These are phyloP conservation scores for Stomatorhinus ivindoensis DNA, from an alignment of 2,113 vertebrate genomes.

Conservation along the genomic window DNA sequence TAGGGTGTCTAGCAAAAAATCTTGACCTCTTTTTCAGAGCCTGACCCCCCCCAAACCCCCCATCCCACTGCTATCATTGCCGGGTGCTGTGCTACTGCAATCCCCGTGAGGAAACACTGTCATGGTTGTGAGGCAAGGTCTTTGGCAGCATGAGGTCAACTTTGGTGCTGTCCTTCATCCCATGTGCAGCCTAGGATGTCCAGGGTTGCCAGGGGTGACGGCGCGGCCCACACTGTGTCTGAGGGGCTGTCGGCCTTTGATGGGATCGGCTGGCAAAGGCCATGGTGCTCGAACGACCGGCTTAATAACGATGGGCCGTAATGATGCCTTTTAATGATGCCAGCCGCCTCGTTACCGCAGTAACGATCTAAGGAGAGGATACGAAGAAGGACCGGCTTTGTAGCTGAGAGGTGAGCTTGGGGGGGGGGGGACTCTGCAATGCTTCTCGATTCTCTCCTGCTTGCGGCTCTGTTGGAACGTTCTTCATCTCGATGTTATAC, in stretches of 20 bases:
- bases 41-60: background rate
- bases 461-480: background rate
- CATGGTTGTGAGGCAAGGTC: background rate
- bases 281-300: background rate
- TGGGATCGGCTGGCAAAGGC: background rate
- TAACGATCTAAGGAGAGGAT: background rate
- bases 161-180: background rate
- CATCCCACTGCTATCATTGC: background rate
- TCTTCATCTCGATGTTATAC: constrained; percentile 1
- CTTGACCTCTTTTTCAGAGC: background rate
- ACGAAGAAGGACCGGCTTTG: background rate
- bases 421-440: background rate
- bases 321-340: constrained; percentile 6
- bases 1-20: background rate
- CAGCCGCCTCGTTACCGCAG: background rate
- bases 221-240: background rate
- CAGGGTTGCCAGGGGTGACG: background rate
- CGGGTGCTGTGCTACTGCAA: background rate
- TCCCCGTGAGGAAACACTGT: background rate
- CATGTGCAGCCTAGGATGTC: background rate
- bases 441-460: background rate
- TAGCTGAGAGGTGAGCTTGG: background rate
- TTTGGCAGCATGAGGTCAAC: background rate
- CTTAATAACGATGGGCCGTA: background rate
- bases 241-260: background rate